Base-by-base conservation (phyloP, 1,140 invertebrate species). In the Drosophila tani region DNA sequence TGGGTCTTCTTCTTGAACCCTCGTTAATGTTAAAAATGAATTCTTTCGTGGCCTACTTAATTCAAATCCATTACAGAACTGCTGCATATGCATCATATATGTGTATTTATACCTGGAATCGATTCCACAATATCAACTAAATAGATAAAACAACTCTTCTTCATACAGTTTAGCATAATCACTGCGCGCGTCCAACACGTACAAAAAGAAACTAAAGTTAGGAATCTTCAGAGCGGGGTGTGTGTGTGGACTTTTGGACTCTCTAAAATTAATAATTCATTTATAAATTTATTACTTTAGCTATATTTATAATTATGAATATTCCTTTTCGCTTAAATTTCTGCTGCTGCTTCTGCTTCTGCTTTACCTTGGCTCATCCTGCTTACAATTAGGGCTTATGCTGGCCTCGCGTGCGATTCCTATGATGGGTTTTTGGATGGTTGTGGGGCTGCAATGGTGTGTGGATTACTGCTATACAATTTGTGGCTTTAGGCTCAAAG, bases 231-330 rank as follows among this genome's bases (percentile, higher is more conserved):
- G 19, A 35, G 24, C n/a, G 43, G 24, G 46, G n/a, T n/a, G n/a
- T n/a, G n/a, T 27, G 50, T 14, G 29, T 15, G 62, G 45, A 14
- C 11, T 43, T 17, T 43, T 17, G 27, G 75, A 6, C 85, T 84
- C 64, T 69, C 74, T 90, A 90, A 84, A 78, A 81, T 78, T 79
- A 71, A 81, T 88, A 90, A 87, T 88, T 88, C 85, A 90, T 81
- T 90, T 90, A 88, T 88, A 88, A 88, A 90, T 88, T 88, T 88
- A 88, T 88, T 90, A 88, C 53, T 87, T 87, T 88, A 88, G 85
- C 84, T 88, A 88, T 90, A 88, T 84, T 71, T 90, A 90, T 84
- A 88, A 64, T 90, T 79, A 87, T 90, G 83, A 88, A 71, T 90
- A 75, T 84, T 88, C 73, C 38, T 55, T 78, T 70, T 58, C 59